phyloP scores from a whole-genome alignment of 1,140 invertebrate species.

The Habropoda laboriosa region DNA sequence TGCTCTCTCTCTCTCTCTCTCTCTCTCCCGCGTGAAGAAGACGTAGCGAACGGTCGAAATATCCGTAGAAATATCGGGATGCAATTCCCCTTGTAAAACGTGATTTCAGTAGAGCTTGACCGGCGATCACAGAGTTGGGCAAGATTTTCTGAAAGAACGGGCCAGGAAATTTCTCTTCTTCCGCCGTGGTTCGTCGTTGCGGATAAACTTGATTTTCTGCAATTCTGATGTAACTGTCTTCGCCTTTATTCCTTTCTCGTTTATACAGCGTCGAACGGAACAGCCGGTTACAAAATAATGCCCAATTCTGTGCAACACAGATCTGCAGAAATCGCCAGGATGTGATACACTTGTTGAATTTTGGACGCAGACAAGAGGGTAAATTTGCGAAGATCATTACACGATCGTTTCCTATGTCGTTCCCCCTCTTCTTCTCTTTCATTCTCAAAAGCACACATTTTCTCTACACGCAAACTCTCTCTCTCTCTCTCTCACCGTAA shows the following conservation, averaged over 20 bases:
- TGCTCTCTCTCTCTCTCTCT: no score
- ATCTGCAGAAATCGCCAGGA: no score
- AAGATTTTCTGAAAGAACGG: slow-evolving; percentile 14
- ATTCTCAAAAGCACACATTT: neutral
- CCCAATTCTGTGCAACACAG: neutral
- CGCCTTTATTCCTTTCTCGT: neutral
- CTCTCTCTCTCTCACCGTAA: neutral
- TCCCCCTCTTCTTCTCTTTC: slow-evolving; percentile 20
- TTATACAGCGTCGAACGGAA: neutral
- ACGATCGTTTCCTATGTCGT: neutral
- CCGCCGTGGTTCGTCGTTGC: no score
- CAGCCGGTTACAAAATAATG: neutral
- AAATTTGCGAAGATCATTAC: slow-evolving; percentile 13
- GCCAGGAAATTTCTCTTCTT: neutral
- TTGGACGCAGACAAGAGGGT: neutral
- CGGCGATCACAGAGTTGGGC: neutral
- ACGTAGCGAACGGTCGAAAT: slow-evolving; percentile 7
- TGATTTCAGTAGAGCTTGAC: neutral
- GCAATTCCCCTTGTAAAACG: neutral
- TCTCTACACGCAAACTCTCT: neutral
- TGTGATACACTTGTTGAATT: neutral
- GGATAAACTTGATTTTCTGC: no score
- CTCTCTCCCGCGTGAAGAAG: no score
- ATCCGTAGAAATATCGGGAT: neutral
- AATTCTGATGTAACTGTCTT: neutral